A percentile compares a stretch with the other conserved stretches of the same genome.
Evolutionary conservation across 2,888 invertebrate genomes (phyloP).

Genomic region (Tiphia femorata): DNA sequence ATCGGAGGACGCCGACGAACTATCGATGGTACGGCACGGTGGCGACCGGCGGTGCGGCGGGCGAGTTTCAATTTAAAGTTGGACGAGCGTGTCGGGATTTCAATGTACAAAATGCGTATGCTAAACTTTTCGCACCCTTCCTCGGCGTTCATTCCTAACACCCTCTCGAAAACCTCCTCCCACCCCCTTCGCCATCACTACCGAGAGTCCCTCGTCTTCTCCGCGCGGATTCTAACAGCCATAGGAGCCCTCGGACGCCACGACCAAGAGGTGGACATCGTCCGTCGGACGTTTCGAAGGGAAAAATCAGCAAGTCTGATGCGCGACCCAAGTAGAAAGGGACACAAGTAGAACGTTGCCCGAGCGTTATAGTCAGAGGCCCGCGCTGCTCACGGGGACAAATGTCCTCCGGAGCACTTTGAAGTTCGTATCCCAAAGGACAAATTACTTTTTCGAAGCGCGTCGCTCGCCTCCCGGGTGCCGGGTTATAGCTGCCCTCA

Average conservation of each 20-base stretch:
- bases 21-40: neutral
- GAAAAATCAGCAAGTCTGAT: conserved; percentile 67
- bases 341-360: conserved; percentile 44
- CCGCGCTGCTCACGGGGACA: conserved; percentile 35
- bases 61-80: conserved; percentile 65
- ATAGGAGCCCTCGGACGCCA: conserved; percentile 27
- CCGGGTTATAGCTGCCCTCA: too few species aligned
- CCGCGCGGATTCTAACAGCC: conserved; percentile 34
- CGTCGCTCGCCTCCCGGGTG: conserved; percentile 13
- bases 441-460: conserved; percentile 47
- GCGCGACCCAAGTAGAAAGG: conserved; percentile 44
- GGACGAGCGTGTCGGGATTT: conserved; percentile 61
- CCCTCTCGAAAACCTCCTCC: conserved; percentile 24
- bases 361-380: conserved; percentile 27
- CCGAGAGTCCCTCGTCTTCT: conserved; percentile 28
- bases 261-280: conserved; percentile 50
- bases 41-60: conserved; percentile 28
- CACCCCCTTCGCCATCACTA: neutral
- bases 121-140: conserved; percentile 59
- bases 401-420: conserved; percentile 44
- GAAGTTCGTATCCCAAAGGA: conserved; percentile 44
- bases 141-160: conserved; percentile 23
- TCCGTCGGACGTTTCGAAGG: conserved; percentile 35
- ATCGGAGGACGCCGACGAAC: neutral
- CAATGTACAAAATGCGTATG: conserved; percentile 65